Base-by-base conservation (phyloP, 2,113 vertebrate genomes). In the Corydoras maculifer region DNA sequence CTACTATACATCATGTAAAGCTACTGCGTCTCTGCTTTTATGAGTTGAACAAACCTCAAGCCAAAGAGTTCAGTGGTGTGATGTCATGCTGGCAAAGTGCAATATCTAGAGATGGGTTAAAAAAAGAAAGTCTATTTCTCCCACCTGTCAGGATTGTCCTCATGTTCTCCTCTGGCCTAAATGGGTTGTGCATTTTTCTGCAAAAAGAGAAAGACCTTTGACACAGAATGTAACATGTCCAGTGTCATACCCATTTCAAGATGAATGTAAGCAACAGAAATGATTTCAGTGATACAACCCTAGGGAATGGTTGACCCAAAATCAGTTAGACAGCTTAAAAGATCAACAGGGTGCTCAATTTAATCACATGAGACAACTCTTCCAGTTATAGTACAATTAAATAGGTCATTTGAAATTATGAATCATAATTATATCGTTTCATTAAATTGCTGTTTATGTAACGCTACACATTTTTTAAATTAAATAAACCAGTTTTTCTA, bases 61-160 rank as follows among this genome's bases (percentile, higher is more conserved):
- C 74, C 62, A 72, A 69, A 60, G 77, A 81, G 75, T 67, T 61
- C 80, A 82, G 80, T 65, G 75, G 65, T 69, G 53, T 57, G 65
- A 53, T 78, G 66, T 68, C 64, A 74, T 73, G 81, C 66, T 58
- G 76, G 75, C 59, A 50, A 72, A 59, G 75, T 74, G 69, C 72
- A 81, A 77, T 75, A 80, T 79, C 80, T 77, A 73, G 70, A 73
- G 69, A 65, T n/a, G 71, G 61, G 30, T 58, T 57, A 75, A 82
- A 79, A 67, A 74, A 65, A 72, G 50, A 76, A 63, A 75, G 54
- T 59, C 62, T 51, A 65, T 73, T 75, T 75, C 57, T 64, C 65
- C 51, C 18, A 6, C 49, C 50, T 63, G 58, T 76, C 58, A 63
- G 60, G 49, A 65, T 32, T 70, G 60, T 77, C 68, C 62, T 69